Conservation (phyloP, 2,888 invertebrate genomes). For the Gari tellinella region DNA sequence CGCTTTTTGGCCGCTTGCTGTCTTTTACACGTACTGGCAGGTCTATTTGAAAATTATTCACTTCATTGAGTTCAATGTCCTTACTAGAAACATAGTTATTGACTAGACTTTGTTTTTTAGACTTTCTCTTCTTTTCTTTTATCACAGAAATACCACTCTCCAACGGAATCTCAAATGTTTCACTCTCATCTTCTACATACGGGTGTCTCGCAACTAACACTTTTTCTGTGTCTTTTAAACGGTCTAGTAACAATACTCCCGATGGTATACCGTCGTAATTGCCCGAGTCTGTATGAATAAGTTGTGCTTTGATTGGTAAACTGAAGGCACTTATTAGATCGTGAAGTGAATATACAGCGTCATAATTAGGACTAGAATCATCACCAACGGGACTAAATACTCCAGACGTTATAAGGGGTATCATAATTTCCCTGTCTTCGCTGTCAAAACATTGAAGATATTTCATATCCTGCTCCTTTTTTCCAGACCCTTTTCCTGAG, state of each 20-base stretch:
- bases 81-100: not conserved
- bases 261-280: slow-evolving; percentile 46
- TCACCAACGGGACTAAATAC: slow-evolving; percentile 81
- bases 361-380: slow-evolving; percentile 70
- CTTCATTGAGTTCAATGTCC: too few relatives aligned
- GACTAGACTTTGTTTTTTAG: slow-evolving; percentile 23
- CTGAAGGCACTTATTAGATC: slow-evolving; percentile 77
- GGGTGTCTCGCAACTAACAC: slow-evolving; percentile 64
- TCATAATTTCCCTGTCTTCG: slow-evolving; percentile 75
- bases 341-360: slow-evolving; percentile 79
- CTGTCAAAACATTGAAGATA: slow-evolving; percentile 79
- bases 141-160: slow-evolving; percentile 61
- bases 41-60: slow-evolving; percentile 46
- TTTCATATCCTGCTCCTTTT: slow-evolving; percentile 77
- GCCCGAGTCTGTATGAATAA: slow-evolving; percentile 68
- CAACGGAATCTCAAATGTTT: slow-evolving; percentile 63
- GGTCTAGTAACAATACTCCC: slow-evolving; percentile 72
- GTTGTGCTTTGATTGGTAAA: slow-evolving; percentile 76
- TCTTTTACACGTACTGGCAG: slow-evolving; percentile 74
- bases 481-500: slow-evolving; percentile 59
- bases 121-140: slow-evolving; percentile 58
- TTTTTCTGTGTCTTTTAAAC: slow-evolving; percentile 70
- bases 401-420: slow-evolving; percentile 79
- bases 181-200: slow-evolving; percentile 49
- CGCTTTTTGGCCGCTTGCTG: slow-evolving; percentile 70